phyloP scores from a whole-genome alignment of 1,140 invertebrate genomes.

The Pemphigus obesinymphae region DNA sequence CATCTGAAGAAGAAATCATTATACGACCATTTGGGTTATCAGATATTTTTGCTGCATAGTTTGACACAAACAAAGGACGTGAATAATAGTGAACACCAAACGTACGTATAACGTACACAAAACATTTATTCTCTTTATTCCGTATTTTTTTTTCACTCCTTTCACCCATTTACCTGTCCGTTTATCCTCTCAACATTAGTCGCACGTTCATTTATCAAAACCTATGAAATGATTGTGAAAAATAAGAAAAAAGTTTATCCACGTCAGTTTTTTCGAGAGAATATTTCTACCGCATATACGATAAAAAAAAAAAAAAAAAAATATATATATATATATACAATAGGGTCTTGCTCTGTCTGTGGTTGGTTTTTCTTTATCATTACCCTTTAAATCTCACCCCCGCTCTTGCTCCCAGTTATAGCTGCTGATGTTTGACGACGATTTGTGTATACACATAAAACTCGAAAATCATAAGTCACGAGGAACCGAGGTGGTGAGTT shows the following conservation, averaged over 20 bases:
- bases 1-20: neutral
- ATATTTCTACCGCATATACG: constrained; percentile 22
- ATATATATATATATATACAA: too few species aligned
- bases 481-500: too few species aligned
- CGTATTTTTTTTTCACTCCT: neutral
- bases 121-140: neutral
- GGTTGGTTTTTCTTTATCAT: constrained; percentile 24
- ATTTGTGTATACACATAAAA: neutral
- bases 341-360: neutral
- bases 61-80: constrained; percentile 19
- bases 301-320: too few species aligned
- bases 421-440: neutral
- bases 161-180: neutral
- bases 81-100: constrained; percentile 28
- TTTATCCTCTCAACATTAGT: constrained; percentile 7
- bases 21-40: neutral
- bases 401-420: neutral
- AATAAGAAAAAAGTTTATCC: constrained; percentile 28
- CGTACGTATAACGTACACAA: neutral
- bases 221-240: constrained; percentile 29
- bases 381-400: neutral
- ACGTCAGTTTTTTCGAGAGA: constrained; percentile 15
- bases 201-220: constrained; percentile 27
- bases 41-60: constrained; percentile 9
- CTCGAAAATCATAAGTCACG: neutral